Conservation (phyloP, 2,888 invertebrate species). For the Eubasilissa splendida region DNA sequence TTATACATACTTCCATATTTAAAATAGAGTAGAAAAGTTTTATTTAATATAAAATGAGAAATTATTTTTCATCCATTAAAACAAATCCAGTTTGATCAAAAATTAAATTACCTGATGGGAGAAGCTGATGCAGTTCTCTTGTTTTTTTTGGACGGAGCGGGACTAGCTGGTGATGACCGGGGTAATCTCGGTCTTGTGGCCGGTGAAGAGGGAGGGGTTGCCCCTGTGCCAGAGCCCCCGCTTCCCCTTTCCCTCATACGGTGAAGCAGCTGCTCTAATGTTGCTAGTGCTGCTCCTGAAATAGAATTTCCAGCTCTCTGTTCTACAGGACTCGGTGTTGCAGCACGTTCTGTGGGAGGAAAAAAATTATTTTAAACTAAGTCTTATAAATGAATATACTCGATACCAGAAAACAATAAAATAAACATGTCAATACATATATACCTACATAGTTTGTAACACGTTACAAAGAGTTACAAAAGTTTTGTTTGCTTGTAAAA, state of each 20-base stretch:
- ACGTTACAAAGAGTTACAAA: too few species aligned
- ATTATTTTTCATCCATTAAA: too few species aligned
- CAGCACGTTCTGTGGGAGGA: conserved; percentile 47
- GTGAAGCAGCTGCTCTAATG: conserved; percentile 74
- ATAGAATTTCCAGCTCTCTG: conserved; percentile 62
- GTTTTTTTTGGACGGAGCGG: conserved; percentile 80
- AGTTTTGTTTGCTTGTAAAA: too few species aligned
- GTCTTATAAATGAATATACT: too few species aligned
- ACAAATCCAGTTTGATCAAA: neutral
- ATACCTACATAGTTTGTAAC: too few species aligned
- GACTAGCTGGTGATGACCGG: conserved; percentile 84
- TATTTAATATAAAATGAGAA: too few species aligned
- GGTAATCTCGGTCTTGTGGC: conserved; percentile 78
- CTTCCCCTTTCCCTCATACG: conserved; percentile 67
- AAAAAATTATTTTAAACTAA: neutral
- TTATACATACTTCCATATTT: too few species aligned
- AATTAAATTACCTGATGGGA: conserved; percentile 75
- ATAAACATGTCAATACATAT: too few species aligned
- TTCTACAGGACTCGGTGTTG: conserved; percentile 57
- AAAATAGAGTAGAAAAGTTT: too few species aligned
- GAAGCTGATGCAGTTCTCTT: conserved; percentile 86
- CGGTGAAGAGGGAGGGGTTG: conserved; percentile 63
- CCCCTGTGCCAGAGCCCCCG: conserved; percentile 54
- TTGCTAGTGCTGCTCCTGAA: conserved; percentile 71
- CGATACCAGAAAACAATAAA: too few species aligned